A percentile compares a stretch with the other conserved stretches of the same genome.
Evolutionary conservation across 1,140 invertebrate species (phyloP).

Genomic region (Micrasema longulum): DNA sequence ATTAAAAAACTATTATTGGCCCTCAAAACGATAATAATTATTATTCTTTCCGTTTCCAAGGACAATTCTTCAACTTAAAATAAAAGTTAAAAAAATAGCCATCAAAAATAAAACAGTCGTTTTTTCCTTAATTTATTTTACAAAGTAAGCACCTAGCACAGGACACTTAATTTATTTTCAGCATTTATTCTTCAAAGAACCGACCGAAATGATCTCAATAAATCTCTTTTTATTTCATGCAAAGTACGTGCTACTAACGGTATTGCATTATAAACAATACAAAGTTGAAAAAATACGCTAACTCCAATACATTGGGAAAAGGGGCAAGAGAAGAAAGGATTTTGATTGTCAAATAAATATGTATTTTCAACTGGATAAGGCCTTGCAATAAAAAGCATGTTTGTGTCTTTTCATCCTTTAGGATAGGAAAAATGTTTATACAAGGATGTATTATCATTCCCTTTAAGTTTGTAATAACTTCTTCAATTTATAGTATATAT

Average conservation of each 20-base stretch:
- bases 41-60: no score
- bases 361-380: conserved; percentile 39
- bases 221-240: background rate
- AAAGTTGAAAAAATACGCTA: conserved; percentile 9
- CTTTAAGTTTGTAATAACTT: no score
- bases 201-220: conserved; percentile 1
- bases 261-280: conserved; percentile 29
- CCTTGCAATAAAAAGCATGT: conserved; percentile 42
- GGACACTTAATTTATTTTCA: no score
- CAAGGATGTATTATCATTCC: conserved; percentile 2
- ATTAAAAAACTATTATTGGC: no score
- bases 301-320: background rate
- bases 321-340: conserved; percentile 22
- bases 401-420: conserved; percentile 28
- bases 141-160: no score
- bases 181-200: conserved; percentile 18
- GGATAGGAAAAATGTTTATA: conserved; percentile 4
- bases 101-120: no score
- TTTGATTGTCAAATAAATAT: conserved; percentile 50
- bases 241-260: conserved; percentile 1
- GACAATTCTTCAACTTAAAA: no score
- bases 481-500: background rate
- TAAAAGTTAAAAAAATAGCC: no score
- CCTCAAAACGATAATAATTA: no score
- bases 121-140: no score